phyloP scores from a whole-genome alignment of 2,113 vertebrate species.

The Ageneiosus marmoratus region DNA sequence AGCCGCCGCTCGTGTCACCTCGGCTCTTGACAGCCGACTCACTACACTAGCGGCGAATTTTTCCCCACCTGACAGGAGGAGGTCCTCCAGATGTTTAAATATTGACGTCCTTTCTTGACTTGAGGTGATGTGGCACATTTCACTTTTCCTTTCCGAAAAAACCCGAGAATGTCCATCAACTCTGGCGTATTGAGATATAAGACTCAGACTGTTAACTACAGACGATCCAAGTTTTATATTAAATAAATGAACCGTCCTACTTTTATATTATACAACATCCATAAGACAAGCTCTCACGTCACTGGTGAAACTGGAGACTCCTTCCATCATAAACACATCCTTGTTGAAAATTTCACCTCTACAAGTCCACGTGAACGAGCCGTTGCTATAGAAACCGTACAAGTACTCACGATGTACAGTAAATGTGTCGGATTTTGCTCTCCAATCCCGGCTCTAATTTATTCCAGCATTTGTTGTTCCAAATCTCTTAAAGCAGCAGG shows the following conservation, averaged over 20 bases:
- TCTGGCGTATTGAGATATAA: neutral
- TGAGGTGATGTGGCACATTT: constrained; percentile 23
- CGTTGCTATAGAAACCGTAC: no score
- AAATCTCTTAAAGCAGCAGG: neutral
- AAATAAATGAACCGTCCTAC: neutral
- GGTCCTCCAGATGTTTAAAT: constrained; percentile 37
- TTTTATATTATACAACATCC: neutral
- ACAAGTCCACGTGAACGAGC: no score
- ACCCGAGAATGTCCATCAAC: neutral
- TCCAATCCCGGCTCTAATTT: neutral
- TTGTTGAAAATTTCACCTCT: neutral
- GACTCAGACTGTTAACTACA: neutral
- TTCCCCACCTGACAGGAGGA: constrained; percentile 16
- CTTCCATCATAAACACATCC: neutral
- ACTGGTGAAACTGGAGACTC: neutral
- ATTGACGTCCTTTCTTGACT: constrained; percentile 22
- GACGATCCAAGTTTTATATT: neutral
- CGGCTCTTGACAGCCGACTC: constrained; percentile 13
- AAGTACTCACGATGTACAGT: no score
- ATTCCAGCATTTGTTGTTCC: neutral
- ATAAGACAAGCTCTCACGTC: neutral
- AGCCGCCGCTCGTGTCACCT: neutral
- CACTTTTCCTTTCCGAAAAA: constrained; percentile 19
- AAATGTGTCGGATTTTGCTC: no score
- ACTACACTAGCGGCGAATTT: neutral